Conservation (phyloP, 1,140 invertebrate genomes). For the Thaumetopoea pityocampa region DNA sequence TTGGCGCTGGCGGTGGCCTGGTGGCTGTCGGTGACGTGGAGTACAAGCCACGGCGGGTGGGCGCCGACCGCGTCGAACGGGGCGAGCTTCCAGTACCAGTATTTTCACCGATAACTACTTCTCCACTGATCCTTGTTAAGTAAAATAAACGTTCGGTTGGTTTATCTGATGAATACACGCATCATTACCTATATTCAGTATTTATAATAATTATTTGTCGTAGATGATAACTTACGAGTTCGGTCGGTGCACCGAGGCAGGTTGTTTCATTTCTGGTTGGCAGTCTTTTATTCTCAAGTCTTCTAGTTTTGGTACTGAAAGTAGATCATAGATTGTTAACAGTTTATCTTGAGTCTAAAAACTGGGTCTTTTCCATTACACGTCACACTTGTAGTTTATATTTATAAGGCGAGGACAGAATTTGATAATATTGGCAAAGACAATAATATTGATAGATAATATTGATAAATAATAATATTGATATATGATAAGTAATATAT, state of each 20-base stretch:
- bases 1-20: conserved; percentile 78
- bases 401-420: too few relatives aligned
- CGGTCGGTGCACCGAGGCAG: conserved; percentile 78
- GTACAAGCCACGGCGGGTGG: conserved; percentile 86
- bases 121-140: conserved; percentile 47
- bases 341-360: background rate
- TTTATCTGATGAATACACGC: too few relatives aligned
- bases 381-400: too few relatives aligned
- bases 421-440: too few relatives aligned
- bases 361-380: too few relatives aligned
- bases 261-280: conserved; percentile 77
- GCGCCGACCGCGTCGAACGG: conserved; percentile 88
- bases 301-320: conserved; percentile 76
- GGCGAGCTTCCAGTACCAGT: conserved; percentile 79
- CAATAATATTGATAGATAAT: too few relatives aligned
- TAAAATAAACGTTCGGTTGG: too few relatives aligned
- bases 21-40: conserved; percentile 76
- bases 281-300: conserved; percentile 76
- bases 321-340: conserved; percentile 20
- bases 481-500: too few relatives aligned
- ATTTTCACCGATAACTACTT: conserved; percentile 30
- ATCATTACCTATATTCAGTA: too few relatives aligned
- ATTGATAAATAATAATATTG: too few relatives aligned
- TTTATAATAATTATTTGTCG: conserved; percentile 2
- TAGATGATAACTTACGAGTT: conserved; percentile 69